Conservation (phyloP, 2,888 invertebrate species). For the Coecobrya sp. region DNA sequence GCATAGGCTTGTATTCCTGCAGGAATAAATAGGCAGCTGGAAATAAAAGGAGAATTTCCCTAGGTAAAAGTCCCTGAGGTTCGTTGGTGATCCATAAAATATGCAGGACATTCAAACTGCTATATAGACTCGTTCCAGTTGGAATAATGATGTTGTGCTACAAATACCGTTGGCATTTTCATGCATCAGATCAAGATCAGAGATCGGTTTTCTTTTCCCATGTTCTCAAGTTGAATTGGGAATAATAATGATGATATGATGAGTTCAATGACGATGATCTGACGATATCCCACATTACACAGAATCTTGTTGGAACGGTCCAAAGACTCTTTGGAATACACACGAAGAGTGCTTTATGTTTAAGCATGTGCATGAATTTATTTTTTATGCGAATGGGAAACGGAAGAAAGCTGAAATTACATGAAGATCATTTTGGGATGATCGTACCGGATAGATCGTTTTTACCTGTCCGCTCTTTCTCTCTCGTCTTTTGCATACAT, state of each 20-base stretch:
- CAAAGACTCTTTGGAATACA: background rate
- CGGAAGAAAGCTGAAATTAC: conserved; percentile 7
- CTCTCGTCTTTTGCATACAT: background rate
- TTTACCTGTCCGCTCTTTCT: background rate
- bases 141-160: conserved; percentile 7
- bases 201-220: background rate
- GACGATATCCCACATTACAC: background rate
- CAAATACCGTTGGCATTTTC: background rate
- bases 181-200: conserved; percentile 8
- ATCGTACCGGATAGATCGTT: background rate
- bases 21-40: conserved; percentile 52
- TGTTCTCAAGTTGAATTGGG: conserved; percentile 42
- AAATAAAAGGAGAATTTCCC: conserved; percentile 55
- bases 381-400: conserved; percentile 10
- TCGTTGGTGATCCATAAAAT: conserved; percentile 65
- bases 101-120: conserved; percentile 45
- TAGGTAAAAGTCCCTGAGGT: conserved; percentile 58
- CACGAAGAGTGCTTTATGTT: background rate
- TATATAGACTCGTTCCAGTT: conserved; percentile 1
- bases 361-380: background rate
- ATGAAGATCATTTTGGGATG: background rate
- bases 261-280: conserved; percentile 22
- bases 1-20: background rate
- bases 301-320: background rate
- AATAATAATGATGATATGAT: conserved; percentile 34